Evolutionary conservation across 2,888 invertebrate species (phyloP).

Genomic region (Dryomyza anilis): DNA sequence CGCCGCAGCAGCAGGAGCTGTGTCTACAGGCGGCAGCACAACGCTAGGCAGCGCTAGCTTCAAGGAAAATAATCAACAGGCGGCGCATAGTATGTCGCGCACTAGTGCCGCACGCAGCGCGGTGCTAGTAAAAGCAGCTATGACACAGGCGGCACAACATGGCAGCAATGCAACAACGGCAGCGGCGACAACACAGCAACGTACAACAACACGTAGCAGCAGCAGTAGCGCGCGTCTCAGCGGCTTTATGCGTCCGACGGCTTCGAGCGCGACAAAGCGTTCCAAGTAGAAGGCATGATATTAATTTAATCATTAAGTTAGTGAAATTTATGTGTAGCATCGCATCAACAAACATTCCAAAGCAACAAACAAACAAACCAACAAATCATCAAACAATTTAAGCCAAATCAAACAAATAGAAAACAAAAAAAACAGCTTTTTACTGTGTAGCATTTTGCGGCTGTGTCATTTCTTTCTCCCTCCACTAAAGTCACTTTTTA

Average conservation of each 20-base stretch:
- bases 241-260: conserved; percentile 86
- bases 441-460: background rate
- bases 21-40: conserved; percentile 18
- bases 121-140: conserved; percentile 50
- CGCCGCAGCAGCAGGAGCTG: conserved; percentile 22
- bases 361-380: background rate
- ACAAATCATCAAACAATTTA: background rate
- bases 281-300: conserved; percentile 45
- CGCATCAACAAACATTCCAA: conserved; percentile 7
- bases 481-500: background rate
- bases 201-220: conserved; percentile 31
- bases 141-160: conserved; percentile 38
- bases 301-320: conserved; percentile 6
- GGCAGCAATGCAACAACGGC: conserved; percentile 20
- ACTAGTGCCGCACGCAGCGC: conserved; percentile 49
- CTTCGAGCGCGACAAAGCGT: conserved; percentile 78
- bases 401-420: conserved; percentile 6
- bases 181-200: conserved; percentile 35
- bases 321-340: conserved; percentile 1
- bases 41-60: conserved; percentile 59
- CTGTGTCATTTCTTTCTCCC: too few relatives aligned
- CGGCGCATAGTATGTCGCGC: conserved; percentile 32
- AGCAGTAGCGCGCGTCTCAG: conserved; percentile 51
- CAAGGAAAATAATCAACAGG: conserved; percentile 59
- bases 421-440: too few relatives aligned